These are phyloP conservation scores for Megathymus violae DNA, from an alignment of 1,140 invertebrate species.

Conservation along the genomic window DNA sequence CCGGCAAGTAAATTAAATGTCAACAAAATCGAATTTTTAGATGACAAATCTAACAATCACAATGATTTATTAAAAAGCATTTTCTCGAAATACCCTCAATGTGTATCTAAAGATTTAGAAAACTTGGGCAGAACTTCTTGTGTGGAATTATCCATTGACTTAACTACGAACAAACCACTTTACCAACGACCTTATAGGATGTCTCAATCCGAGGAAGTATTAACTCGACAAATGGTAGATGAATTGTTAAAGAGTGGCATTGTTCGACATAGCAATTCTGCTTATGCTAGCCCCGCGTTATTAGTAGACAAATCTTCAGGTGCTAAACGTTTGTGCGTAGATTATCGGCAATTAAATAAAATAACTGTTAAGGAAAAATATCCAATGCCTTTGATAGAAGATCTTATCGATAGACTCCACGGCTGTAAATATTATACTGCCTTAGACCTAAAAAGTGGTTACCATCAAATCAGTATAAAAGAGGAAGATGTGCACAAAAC, in stretches of 20 bases:
- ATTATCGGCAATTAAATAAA: conserved; percentile 15
- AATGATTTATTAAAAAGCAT: conserved; percentile 1
- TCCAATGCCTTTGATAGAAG: conserved; percentile 21
- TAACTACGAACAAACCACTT: conserved; percentile 24
- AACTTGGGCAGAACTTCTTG: conserved; percentile 17
- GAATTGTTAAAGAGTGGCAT: conserved; percentile 11
- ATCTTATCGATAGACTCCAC: too few species aligned
- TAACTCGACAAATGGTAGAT: conserved; percentile 16
- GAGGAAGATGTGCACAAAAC: conserved; percentile 21
- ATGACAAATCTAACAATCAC: background rate
- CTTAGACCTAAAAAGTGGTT: conserved; percentile 20
- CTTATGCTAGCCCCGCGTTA: conserved; percentile 15
- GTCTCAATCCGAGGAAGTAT: conserved; percentile 14
- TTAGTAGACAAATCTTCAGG: conserved; percentile 7
- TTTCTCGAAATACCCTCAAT: conserved; percentile 21
- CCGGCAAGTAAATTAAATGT: conserved; percentile 7
- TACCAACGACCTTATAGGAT: conserved; percentile 27
- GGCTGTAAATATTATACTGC: conserved; percentile 25
- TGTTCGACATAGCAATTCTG: conserved; percentile 6
- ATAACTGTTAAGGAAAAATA: conserved; percentile 17
- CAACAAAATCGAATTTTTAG: conserved; percentile 7
- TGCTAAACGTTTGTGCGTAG: conserved; percentile 9
- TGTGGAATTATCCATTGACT: conserved; percentile 20
- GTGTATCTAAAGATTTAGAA: conserved; percentile 7
- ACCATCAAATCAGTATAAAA: conserved; percentile 16